These are phyloP conservation scores for Heliothis virescens DNA, from an alignment of 1,140 invertebrate genomes.

Conservation along the genomic window DNA sequence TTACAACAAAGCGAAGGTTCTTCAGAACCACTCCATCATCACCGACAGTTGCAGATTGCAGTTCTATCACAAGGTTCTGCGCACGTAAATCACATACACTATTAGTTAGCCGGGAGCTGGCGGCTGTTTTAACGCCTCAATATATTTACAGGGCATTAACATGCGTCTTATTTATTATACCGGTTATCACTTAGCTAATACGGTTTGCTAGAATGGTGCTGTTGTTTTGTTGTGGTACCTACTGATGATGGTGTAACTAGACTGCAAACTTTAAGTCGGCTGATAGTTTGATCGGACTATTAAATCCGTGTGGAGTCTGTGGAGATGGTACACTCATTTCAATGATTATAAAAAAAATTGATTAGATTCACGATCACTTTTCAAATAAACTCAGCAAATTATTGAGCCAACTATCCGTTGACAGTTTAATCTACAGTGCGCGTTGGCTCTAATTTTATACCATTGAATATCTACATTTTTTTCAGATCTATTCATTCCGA, in stretches of 20 bases:
- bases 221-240: neutral
- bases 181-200: slow-evolving; percentile 50
- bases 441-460: no score
- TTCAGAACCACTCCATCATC: neutral
- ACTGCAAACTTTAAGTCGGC: neutral
- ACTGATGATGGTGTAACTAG: no score
- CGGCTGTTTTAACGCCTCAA: slow-evolving; percentile 56
- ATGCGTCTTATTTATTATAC: slow-evolving; percentile 49
- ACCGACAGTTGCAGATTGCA: slow-evolving; percentile 16
- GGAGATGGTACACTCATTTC: no score
- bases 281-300: no score
- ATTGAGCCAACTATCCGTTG: no score
- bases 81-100: slow-evolving; percentile 53
- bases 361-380: no score
- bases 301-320: neutral
- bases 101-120: slow-evolving; percentile 53
- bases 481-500: no score
- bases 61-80: slow-evolving; percentile 16
- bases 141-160: slow-evolving; percentile 60
- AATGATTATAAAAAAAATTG: no score
- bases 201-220: slow-evolving; percentile 4
- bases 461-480: no score
- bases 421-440: no score
- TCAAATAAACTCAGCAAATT: no score
- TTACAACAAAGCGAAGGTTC: neutral